A percentile compares a stretch with the other conserved stretches of the same genome.
phyloP scores from a whole-genome alignment of 2,888 invertebrate species.

The Dichetophora obliterata region DNA sequence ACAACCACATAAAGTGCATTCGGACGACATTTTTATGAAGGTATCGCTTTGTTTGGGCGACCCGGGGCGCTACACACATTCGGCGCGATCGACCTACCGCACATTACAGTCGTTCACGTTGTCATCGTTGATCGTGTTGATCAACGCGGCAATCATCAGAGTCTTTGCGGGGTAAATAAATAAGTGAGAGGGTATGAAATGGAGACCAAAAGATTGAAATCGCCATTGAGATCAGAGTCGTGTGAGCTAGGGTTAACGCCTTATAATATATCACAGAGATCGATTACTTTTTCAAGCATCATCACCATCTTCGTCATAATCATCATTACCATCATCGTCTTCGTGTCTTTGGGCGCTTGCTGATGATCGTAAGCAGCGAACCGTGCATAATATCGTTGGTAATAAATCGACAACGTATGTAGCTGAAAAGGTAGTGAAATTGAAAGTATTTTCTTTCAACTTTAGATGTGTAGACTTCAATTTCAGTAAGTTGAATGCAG shows the following conservation, averaged over 20 bases:
- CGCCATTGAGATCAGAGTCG: slow-evolving; percentile 38
- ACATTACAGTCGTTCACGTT: not conserved
- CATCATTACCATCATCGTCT: not conserved
- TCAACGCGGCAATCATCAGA: not conserved
- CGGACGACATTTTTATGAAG: slow-evolving; percentile 31
- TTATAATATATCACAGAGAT: slow-evolving; percentile 49
- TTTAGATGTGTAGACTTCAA: not conserved
- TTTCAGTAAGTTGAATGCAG: no score
- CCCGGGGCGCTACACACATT: not conserved
- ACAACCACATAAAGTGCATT: slow-evolving; percentile 22
- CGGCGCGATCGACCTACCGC: slow-evolving; percentile 29
- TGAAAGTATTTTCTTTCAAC: not conserved
- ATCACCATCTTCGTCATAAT: not conserved
- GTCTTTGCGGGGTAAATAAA: not conserved
- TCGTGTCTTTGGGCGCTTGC: not conserved
- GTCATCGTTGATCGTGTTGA: slow-evolving; percentile 4
- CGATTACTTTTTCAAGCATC: slow-evolving; percentile 6
- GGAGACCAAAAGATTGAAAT: not conserved
- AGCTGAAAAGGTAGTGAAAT: not conserved
- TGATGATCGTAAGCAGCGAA: not conserved
- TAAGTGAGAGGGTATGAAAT: not conserved
- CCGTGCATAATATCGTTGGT: not conserved
- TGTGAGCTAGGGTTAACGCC: slow-evolving; percentile 52
- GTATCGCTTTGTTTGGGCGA: not conserved
- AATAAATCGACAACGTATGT: not conserved